phyloP scores from a whole-genome alignment of 2,888 invertebrate species.

The Diogma glabrata region DNA sequence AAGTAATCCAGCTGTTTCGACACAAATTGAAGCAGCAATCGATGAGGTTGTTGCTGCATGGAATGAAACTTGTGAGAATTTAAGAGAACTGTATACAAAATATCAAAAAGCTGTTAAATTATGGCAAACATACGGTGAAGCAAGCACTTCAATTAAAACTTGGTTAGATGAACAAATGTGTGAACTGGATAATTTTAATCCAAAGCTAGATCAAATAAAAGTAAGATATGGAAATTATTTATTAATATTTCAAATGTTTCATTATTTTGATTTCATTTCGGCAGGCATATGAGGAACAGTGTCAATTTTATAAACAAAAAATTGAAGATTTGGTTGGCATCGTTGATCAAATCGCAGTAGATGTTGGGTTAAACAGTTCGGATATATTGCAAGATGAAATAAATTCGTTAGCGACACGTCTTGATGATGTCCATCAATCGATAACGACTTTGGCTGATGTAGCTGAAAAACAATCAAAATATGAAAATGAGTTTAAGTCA shows the following conservation, averaged over 20 bases:
- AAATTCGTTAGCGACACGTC: conserved; percentile 58
- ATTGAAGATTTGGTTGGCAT: conserved; percentile 58
- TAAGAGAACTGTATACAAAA: conserved; percentile 60
- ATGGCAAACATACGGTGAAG: conserved; percentile 70
- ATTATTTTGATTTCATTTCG: conserved; percentile 3
- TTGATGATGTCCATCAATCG: conserved; percentile 64
- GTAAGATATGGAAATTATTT: background rate
- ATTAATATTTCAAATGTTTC: background rate
- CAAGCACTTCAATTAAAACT: conserved; percentile 60
- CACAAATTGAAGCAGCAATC: conserved; percentile 60
- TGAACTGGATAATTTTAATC: conserved; percentile 54
- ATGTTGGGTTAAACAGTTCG: conserved; percentile 61
- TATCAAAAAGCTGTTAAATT: conserved; percentile 73
- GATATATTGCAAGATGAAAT: conserved; percentile 64
- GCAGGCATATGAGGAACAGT: conserved; percentile 64
- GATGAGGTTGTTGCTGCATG: conserved; percentile 69
- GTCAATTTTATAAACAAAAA: conserved; percentile 57
- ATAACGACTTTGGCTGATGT: conserved; percentile 64
- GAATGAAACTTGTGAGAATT: conserved; percentile 65
- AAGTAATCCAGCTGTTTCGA: conserved; percentile 58
- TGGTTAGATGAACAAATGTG: conserved; percentile 70
- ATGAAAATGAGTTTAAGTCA: conserved; percentile 41
- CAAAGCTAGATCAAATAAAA: conserved; percentile 49
- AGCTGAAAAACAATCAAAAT: conserved; percentile 54
- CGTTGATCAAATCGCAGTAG: conserved; percentile 65